These are phyloP conservation scores for Oryzias javanicus DNA, from an alignment of 2,113 vertebrate species.

Conservation along the genomic window DNA sequence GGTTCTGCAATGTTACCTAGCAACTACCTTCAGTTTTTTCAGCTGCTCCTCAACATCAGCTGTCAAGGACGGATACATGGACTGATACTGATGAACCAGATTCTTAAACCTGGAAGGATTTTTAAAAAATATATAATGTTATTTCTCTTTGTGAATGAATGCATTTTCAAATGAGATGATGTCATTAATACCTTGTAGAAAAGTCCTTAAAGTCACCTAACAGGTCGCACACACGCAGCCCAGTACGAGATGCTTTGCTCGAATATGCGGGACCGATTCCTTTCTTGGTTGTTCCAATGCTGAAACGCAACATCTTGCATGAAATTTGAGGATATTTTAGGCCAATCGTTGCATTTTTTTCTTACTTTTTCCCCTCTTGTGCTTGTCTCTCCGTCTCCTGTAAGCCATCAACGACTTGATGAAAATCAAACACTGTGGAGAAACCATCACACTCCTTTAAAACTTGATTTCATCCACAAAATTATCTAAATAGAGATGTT, in stretches of 20 bases:
- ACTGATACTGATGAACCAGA: slow-evolving; percentile 89
- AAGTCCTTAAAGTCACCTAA: slow-evolving; percentile 94
- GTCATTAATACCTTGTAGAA: slow-evolving; percentile 76
- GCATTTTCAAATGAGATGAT: background rate
- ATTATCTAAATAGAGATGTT: background rate
- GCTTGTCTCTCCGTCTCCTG: slow-evolving; percentile 95
- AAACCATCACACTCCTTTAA: slow-evolving; percentile 8
- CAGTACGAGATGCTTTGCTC: slow-evolving; percentile 93
- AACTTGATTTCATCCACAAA: background rate
- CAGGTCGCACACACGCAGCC: slow-evolving; percentile 93
- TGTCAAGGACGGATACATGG: slow-evolving; percentile 90
- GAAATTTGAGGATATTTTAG: background rate
- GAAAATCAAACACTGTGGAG: slow-evolving; percentile 93
- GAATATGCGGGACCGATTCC: slow-evolving; percentile 97
- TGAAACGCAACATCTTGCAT: slow-evolving; percentile 48
- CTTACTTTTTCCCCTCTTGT: slow-evolving; percentile 96
- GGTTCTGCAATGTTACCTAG: background rate
- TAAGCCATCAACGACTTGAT: slow-evolving; percentile 94
- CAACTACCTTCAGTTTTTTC: slow-evolving; percentile 88
- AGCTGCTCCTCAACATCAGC: slow-evolving; percentile 88
- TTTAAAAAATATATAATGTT: background rate
- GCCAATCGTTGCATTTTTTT: background rate
- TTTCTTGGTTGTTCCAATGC: slow-evolving; percentile 97
- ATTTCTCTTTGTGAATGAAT: background rate
- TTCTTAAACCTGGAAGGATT: slow-evolving; percentile 86